Conservation (phyloP, 2,888 invertebrate genomes). For the Zaprionus obscuricornis region DNA sequence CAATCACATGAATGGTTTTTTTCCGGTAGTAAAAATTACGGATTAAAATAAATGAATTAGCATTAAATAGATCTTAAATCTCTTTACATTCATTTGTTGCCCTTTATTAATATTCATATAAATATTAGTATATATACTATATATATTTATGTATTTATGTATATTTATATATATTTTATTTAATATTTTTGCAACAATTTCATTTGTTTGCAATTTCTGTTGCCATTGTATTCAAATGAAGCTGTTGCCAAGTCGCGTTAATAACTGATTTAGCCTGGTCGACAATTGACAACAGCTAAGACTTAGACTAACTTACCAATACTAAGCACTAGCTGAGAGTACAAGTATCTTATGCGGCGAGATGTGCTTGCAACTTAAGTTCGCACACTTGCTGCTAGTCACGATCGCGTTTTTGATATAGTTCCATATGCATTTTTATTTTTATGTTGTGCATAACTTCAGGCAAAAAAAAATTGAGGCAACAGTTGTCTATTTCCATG, state of each 20-base stretch:
- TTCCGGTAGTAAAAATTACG: no score
- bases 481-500: neutral
- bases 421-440: no score
- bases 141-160: neutral
- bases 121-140: neutral
- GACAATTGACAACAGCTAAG: constrained; percentile 33
- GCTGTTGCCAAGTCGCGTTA: constrained; percentile 34
- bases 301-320: neutral
- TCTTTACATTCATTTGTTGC: no score
- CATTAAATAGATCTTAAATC: no score
- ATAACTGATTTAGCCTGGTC: constrained; percentile 21
- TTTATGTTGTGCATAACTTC: no score
- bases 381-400: neutral
- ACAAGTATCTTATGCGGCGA: neutral
- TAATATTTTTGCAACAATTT: constrained; percentile 36
- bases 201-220: constrained; percentile 34
- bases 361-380: neutral
- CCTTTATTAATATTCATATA: no score
- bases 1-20: no score
- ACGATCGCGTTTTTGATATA: no score
- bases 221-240: constrained; percentile 68
- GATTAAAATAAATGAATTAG: no score
- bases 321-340: no score
- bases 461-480: neutral
- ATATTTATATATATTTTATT: neutral